phyloP scores from a whole-genome alignment of 2,888 invertebrate genomes.

The Hirtodrosophila cameraria region DNA sequence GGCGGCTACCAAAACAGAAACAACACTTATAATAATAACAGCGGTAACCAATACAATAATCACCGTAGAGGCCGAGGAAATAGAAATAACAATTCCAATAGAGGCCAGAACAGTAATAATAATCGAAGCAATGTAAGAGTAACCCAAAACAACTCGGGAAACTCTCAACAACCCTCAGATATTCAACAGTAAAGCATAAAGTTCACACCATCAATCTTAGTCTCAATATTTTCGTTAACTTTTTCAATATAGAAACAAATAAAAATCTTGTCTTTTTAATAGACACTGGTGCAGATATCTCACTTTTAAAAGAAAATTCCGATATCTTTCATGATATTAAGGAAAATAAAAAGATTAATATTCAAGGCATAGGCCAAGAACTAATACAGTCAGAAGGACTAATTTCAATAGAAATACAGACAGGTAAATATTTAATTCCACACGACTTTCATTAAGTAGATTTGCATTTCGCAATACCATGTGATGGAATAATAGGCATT shows the following conservation, averaged over 20 bases:
- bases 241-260: neutral
- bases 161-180: too few species aligned
- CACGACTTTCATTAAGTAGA: neutral
- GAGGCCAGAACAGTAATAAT: too few species aligned
- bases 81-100: slow-evolving; percentile 5
- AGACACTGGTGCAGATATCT: neutral
- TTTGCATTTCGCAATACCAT: neutral
- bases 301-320: too few species aligned
- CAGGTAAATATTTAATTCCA: neutral
- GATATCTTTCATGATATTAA: neutral
- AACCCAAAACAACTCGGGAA: too few species aligned
- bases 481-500: neutral
- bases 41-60: neutral
- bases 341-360: neutral
- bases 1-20: slow-evolving; percentile 1
- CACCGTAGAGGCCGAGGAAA: slow-evolving; percentile 1
- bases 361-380: neutral
- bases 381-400: neutral
- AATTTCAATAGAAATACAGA: slow-evolving; percentile 1
- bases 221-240: neutral
- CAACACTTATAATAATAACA: neutral
- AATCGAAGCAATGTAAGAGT: too few species aligned
- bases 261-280: too few species aligned
- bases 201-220: neutral
- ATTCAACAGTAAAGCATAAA: too few species aligned